Evolutionary conservation across 2,113 vertebrate genomes (phyloP).

Genomic region (Hystrix brachyura): DNA sequence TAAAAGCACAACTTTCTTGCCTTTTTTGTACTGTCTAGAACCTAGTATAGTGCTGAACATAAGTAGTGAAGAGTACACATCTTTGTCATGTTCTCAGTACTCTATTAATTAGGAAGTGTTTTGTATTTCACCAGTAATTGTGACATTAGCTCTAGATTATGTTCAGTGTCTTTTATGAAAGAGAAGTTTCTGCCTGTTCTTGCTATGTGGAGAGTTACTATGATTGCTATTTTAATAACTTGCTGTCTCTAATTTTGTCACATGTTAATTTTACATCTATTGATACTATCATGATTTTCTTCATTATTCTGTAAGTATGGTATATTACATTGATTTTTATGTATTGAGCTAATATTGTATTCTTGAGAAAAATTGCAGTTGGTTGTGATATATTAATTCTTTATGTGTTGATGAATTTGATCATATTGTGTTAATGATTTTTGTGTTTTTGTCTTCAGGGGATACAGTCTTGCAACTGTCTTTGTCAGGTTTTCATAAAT

Average conservation of each 20-base stretch:
- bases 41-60: background rate
- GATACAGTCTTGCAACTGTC: background rate
- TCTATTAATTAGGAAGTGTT: background rate
- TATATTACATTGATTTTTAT: background rate
- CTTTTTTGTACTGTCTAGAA: background rate
- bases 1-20: background rate
- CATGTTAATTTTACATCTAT: background rate
- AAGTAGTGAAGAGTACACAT: background rate
- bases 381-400: background rate
- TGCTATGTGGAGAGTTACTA: background rate
- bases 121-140: background rate
- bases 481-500: constrained; percentile 6
- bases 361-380: background rate
- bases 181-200: background rate
- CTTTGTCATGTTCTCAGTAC: background rate
- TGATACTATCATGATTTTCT: background rate
- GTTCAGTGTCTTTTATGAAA: background rate
- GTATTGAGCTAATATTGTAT: background rate
- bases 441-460: background rate
- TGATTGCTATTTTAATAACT: background rate
- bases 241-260: constrained; percentile 24
- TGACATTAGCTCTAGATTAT: background rate
- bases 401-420: background rate
- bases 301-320: background rate
- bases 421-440: background rate